Base-by-base conservation (phyloP, 2,113 vertebrate species). In the Pelecanoides urinatrix region DNA sequence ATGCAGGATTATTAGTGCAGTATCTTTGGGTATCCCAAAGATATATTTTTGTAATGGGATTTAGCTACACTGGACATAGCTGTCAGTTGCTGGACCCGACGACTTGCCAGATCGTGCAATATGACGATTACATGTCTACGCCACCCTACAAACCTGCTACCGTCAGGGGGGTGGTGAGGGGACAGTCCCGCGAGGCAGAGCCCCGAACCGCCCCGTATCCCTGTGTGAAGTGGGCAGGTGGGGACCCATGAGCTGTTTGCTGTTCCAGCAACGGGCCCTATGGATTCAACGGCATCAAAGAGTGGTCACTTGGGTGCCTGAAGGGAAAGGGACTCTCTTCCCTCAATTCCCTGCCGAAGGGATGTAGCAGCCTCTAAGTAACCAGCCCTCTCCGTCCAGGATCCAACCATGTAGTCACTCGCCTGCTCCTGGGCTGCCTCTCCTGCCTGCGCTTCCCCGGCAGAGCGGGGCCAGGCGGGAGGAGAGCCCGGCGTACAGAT, bases 231-330 rank as follows among this genome's bases (percentile, higher is more conserved):
- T 5, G 42, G 59, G 49, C 34, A 82, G 18, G 16, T 21, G 42
- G 42, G 76, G 45, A 66, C 13, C 36, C 55, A 34, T 1, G 5
- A 26, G 50, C 36, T 47, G 13, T 26, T 30, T 40, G 53, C n/a
- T 45, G 3, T 22, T 55, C 61, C 61, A 82, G 42, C 23, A 44
- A 56, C 0, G 4, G 16, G 10, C 8, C 17, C 59, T 6, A 2
- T 0, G 2, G 38, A 42, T 56, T 49, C 66, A 49, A 3, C 0
- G 2, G 45, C 2, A 1, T 36, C 26, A 29, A 36, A 62, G 50
- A 56, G 29, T 1, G 19, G 25, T 34, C 45, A 13, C 62, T 23
- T 6, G 34, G 16, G 36, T 58, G 16, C 26, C 11, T 16, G 34
- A 53, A 50, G 22, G 30, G 7, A 79, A 71, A 40, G 25, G 36